These are phyloP conservation scores for Autographa gamma DNA, from an alignment of 2,888 invertebrate genomes.

Conservation along the genomic window DNA sequence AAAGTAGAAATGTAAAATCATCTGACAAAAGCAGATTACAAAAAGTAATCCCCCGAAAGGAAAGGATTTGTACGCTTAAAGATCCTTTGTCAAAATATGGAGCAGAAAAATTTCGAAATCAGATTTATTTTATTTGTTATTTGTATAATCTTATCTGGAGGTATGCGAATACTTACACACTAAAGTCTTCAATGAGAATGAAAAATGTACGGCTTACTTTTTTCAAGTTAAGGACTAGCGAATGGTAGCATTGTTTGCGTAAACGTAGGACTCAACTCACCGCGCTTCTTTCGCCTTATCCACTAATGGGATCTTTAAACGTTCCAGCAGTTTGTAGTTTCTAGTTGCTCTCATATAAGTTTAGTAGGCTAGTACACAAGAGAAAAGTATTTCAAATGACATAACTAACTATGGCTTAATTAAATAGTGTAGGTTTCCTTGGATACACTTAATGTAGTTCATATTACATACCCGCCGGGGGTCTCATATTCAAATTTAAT, in stretches of 20 bases:
- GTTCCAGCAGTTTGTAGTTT: constrained; percentile 9
- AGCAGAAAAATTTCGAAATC: constrained; percentile 46
- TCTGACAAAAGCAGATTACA: constrained; percentile 53
- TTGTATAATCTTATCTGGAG: constrained; percentile 20
- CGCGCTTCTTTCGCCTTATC: constrained; percentile 10
- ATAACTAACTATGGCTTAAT: constrained; percentile 23
- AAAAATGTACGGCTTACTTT: neutral
- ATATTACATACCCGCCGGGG: constrained; percentile 57
- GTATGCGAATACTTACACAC: neutral
- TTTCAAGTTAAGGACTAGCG: neutral
- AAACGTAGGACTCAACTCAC: neutral
- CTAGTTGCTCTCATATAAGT: constrained; percentile 9
- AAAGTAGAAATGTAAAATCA: constrained; percentile 25
- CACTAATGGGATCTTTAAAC: constrained; percentile 9
- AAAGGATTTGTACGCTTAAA: constrained; percentile 52
- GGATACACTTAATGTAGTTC: constrained; percentile 45
- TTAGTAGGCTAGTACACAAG: constrained; percentile 9
- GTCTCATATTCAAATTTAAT: constrained; percentile 71
- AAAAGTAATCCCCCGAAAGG: constrained; percentile 54
- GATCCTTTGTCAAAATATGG: constrained; percentile 56
- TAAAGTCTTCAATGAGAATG: neutral
- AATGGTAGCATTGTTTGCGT: constrained; percentile 3
- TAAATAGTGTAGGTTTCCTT: constrained; percentile 39
- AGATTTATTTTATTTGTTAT: constrained; percentile 40
- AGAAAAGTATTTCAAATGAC: constrained; percentile 28